Evolutionary conservation across 2,888 invertebrate genomes (phyloP).

Genomic region (Fissipunctia ypsillon): DNA sequence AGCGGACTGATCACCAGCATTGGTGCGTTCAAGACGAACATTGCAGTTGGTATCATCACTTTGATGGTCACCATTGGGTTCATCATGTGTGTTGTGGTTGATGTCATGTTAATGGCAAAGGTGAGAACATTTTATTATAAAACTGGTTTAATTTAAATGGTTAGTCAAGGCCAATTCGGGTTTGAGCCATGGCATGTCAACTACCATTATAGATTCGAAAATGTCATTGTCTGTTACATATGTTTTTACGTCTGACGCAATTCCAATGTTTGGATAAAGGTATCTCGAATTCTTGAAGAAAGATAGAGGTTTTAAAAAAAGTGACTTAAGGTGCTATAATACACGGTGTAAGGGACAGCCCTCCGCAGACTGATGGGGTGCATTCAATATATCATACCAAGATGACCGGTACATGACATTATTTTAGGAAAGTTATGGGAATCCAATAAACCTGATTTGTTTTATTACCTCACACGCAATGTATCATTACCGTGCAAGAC

Average conservation of each 20-base stretch:
- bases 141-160: slow-evolving; percentile 8
- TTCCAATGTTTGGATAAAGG: not conserved
- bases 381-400: too few species aligned
- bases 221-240: not conserved
- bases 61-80: slow-evolving; percentile 95
- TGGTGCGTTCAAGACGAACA: slow-evolving; percentile 90
- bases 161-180: slow-evolving; percentile 14
- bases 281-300: not conserved
- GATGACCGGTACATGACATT: too few species aligned
- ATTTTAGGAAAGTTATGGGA: too few species aligned
- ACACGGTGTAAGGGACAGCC: too few species aligned
- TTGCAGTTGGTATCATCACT: slow-evolving; percentile 94
- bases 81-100: slow-evolving; percentile 93
- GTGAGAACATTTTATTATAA: slow-evolving; percentile 84
- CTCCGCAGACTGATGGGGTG: too few species aligned
- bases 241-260: too few species aligned
- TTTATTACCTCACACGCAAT: too few species aligned
- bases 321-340: too few species aligned
- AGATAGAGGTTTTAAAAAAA: too few species aligned
- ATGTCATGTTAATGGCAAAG: slow-evolving; percentile 96
- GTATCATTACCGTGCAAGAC: too few species aligned
- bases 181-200: not conserved
- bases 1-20: slow-evolving; percentile 95
- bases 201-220: not conserved
- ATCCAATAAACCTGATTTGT: too few species aligned